Base-by-base conservation (phyloP, 92 coral and sea anemone species). In the Zoanthus solanderi region DNA sequence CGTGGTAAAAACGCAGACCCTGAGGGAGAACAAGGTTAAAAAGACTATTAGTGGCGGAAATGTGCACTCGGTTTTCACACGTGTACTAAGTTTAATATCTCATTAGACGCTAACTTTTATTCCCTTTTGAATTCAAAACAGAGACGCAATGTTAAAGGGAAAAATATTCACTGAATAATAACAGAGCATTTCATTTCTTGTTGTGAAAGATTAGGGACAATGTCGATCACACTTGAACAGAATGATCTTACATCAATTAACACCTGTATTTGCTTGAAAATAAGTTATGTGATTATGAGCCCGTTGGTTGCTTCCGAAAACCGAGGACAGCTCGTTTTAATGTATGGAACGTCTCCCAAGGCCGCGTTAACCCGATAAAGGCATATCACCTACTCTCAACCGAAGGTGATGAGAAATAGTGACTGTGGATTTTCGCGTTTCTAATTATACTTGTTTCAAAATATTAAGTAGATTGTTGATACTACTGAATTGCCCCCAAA, bases 391-490 rank as follows among this genome's bases (percentile, higher is more conserved):
- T 66, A 46, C 65, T 52, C 74, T 81, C 85, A 61, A 81, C 53
- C 47, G 76, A 12, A 81, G 85, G 85, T 81, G 85, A 81, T 46
- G 75, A 81, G 85, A 81, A 81, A 47, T 46, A 63, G 44, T 28
- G 30, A 50, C 37, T 23, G 75, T 48, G 85, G 28, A 14, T 65
- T 81, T 37, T 45, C 84, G 80, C 92, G 94, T 92, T 92, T 89
- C 87, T 95, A 87, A 91, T 83, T 84, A 90, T 77, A 86, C 85
- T 76, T 88, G 98, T 91, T 85, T 88, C 92, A 94, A 85, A 85
- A 53, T 90, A 47, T 90, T 84, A 91, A 94, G 93, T 78, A 90
- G 72, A 86, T 52, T 89, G 95, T 94, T 89, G 92, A 91, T 92
- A 92, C n/a, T 63, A 89, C 69, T 30, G 37, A 15, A 28, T 67